These are phyloP conservation scores for Hirtodrosophila alboralis DNA, from an alignment of 2,888 invertebrate species.

Conservation along the genomic window DNA sequence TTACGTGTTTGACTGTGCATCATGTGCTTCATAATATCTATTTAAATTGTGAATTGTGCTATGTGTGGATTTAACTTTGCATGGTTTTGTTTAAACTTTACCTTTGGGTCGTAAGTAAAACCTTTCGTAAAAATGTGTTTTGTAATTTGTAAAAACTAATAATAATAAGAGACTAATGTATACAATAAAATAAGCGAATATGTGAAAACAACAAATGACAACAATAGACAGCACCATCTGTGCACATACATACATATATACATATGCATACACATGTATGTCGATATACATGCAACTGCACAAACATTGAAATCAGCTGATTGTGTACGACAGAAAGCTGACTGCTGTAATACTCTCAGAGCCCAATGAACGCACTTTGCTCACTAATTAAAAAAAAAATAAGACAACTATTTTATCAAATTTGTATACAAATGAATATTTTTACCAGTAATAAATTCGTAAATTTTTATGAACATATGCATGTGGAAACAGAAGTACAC, in stretches of 20 bases:
- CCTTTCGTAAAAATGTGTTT: conserved; percentile 24
- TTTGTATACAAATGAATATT: no score
- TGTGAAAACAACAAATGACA: conserved; percentile 19
- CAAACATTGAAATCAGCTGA: conserved; percentile 54
- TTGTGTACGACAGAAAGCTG: conserved; percentile 35
- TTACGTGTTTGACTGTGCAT: neutral
- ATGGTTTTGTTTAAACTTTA: conserved; percentile 8
- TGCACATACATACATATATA: conserved; percentile 6
- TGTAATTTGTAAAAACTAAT: conserved; percentile 30
- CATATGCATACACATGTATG: neutral
- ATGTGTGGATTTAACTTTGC: conserved; percentile 4
- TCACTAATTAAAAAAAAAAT: conserved; percentile 3
- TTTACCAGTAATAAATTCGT: no score
- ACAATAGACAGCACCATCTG: conserved; percentile 13
- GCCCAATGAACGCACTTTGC: conserved; percentile 3
- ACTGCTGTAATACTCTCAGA: conserved; percentile 11
- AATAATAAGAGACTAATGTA: no score
- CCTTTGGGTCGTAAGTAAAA: conserved; percentile 19
- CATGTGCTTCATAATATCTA: neutral
- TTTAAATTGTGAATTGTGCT: neutral
- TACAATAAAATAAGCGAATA: conserved; percentile 3
- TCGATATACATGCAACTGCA: no score
- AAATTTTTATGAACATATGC: no score
- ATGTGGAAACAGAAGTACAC: no score
- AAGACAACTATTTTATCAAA: neutral